Percentiles rank a stretch among this genome's conserved stretches.
phyloP scores from a whole-genome alignment of 2,888 invertebrate species.

The Drosophila koepferae region DNA sequence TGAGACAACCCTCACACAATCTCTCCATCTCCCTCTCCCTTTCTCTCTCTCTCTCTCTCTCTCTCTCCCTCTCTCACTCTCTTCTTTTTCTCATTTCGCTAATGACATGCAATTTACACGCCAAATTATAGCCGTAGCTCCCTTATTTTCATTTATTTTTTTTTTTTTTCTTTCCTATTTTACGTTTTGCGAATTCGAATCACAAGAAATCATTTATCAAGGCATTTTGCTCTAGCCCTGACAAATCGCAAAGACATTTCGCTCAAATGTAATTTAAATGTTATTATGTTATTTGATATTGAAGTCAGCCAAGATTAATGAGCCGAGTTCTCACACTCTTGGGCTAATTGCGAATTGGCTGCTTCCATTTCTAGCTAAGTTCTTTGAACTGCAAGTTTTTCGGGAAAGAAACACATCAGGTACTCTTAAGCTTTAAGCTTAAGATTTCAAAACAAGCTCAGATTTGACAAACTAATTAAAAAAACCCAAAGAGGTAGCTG shows the following conservation, averaged over 20 bases:
- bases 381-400: slow-evolving; percentile 61
- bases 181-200: slow-evolving; percentile 63
- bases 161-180: neutral
- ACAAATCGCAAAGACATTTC: slow-evolving; percentile 43
- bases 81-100: slow-evolving; percentile 39
- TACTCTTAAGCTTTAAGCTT: slow-evolving; percentile 44
- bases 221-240: slow-evolving; percentile 27
- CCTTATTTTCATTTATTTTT: neutral
- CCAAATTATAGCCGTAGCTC: slow-evolving; percentile 50
- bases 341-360: slow-evolving; percentile 43
- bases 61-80: neutral
- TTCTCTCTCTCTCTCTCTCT: too few species aligned
- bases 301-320: slow-evolving; percentile 65
- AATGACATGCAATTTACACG: slow-evolving; percentile 72
- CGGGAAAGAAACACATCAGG: slow-evolving; percentile 34
- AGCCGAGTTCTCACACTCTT: slow-evolving; percentile 17
- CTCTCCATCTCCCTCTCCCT: neutral
- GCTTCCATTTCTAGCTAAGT: slow-evolving; percentile 31
- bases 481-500: slow-evolving; percentile 30
- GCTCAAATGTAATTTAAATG: slow-evolving; percentile 60
- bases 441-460: slow-evolving; percentile 42
- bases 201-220: slow-evolving; percentile 68
- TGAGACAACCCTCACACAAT: neutral
- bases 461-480: slow-evolving; percentile 66
- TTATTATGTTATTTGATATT: slow-evolving; percentile 61